These are phyloP conservation scores for Baryphthengus martii DNA, from an alignment of 2,113 vertebrate species.

Conservation along the genomic window DNA sequence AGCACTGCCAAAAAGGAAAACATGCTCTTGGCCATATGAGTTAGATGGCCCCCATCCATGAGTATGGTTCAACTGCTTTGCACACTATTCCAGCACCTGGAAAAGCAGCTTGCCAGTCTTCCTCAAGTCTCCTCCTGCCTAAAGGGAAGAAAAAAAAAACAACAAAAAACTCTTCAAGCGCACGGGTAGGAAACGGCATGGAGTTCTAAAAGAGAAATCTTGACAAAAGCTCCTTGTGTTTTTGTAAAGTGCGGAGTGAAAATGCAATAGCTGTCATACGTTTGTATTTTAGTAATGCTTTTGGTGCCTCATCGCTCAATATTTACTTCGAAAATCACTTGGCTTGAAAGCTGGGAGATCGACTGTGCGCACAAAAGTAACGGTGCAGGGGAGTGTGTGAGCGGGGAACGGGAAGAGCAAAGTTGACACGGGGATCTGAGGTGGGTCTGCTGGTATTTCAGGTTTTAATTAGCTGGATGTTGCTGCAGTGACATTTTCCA, in stretches of 20 bases:
- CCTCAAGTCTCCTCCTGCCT: not conserved
- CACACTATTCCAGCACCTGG: constrained; percentile 55
- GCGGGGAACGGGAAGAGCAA: not conserved
- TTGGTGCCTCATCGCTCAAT: not conserved
- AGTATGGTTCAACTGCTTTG: constrained; percentile 26
- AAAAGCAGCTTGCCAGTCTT: constrained; percentile 43
- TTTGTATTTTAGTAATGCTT: not conserved
- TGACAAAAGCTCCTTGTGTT: not conserved
- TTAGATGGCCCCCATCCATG: constrained; percentile 38
- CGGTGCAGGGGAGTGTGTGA: not conserved
- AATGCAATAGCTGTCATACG: not conserved
- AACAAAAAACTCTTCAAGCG: not conserved
- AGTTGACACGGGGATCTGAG: not conserved
- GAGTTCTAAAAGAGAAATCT: not conserved
- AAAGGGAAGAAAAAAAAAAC: not conserved
- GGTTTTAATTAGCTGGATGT: not conserved
- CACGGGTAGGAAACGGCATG: not conserved
- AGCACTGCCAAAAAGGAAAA: constrained; percentile 43
- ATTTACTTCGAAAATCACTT: not conserved
- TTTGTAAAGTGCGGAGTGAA: not conserved
- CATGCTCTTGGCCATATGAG: not conserved
- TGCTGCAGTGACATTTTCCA: not conserved
- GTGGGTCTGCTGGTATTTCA: not conserved
- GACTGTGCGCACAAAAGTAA: not conserved
- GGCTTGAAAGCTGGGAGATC: not conserved